These are phyloP conservation scores for Hormiphora californensis DNA, from an alignment of 37 sponge, comb jelly and placozoan species.

Conservation along the genomic window DNA sequence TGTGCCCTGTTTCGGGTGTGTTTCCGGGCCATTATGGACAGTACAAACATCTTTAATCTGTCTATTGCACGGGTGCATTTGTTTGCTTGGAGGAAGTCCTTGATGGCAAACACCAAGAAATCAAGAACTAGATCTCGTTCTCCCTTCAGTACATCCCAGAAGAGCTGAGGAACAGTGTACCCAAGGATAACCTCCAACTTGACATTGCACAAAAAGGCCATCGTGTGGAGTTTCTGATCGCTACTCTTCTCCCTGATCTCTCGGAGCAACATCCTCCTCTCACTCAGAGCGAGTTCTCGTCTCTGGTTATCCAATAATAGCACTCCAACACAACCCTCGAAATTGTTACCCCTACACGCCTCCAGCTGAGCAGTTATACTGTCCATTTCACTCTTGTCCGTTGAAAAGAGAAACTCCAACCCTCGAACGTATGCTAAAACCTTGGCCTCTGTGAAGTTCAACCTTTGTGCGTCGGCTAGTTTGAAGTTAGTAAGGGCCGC, in stretches of 20 bases:
- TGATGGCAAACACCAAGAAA: slow-evolving; percentile 20
- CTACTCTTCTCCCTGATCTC: background rate
- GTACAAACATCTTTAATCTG: background rate
- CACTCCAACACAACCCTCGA: slow-evolving; percentile 30
- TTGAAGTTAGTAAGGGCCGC: background rate
- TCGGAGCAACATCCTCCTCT: background rate
- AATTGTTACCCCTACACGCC: background rate
- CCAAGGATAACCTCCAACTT: slow-evolving; percentile 36
- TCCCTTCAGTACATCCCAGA: slow-evolving; percentile 47
- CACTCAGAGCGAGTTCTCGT: background rate
- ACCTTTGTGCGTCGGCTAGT: background rate
- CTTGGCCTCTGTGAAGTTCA: slow-evolving; percentile 1
- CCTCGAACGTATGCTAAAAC: background rate
- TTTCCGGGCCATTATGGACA: background rate
- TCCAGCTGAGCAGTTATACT: background rate
- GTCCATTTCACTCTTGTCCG: background rate
- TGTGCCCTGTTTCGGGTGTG: background rate
- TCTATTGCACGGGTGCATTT: background rate
- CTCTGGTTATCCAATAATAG: background rate
- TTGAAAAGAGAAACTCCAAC: background rate
- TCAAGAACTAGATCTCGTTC: slow-evolving; percentile 34
- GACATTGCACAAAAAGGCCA: slow-evolving; percentile 37
- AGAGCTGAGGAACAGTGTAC: background rate
- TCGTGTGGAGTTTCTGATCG: slow-evolving; percentile 16
- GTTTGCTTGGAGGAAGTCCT: background rate